A percentile compares a stretch with the other conserved stretches of the same genome.
phyloP scores from a whole-genome alignment of 2,888 invertebrate species.

The Melangyna quadrimaculata region DNA sequence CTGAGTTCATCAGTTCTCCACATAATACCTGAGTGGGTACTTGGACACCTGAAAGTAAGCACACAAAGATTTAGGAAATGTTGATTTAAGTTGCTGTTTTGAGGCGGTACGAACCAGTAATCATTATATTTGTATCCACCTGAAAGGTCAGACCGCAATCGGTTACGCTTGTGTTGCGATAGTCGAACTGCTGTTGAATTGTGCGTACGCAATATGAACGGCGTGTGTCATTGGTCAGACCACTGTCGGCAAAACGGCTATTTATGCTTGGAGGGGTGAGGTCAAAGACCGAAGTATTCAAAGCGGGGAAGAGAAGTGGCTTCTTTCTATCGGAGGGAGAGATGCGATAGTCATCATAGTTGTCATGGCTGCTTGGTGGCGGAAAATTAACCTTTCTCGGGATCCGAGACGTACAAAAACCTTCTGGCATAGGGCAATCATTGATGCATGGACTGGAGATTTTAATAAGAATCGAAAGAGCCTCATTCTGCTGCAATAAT shows the following conservation, averaged over 20 bases:
- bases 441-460: slow-evolving; percentile 87
- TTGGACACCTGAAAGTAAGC: slow-evolving; percentile 83
- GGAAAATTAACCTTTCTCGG: slow-evolving; percentile 76
- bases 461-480: slow-evolving; percentile 91
- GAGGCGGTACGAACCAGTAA: slow-evolving; percentile 83
- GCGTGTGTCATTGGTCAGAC: slow-evolving; percentile 80
- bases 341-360: slow-evolving; percentile 50
- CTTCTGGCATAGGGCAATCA: slow-evolving; percentile 87
- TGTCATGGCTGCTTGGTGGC: slow-evolving; percentile 45
- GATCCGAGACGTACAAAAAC: slow-evolving; percentile 84
- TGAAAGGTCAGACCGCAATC: slow-evolving; percentile 91
- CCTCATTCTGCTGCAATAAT: slow-evolving; percentile 89
- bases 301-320: slow-evolving; percentile 75
- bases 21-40: slow-evolving; percentile 87
- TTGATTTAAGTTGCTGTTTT: slow-evolving; percentile 74
- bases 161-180: slow-evolving; percentile 88
- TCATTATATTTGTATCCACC: slow-evolving; percentile 90
- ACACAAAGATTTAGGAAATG: not conserved
- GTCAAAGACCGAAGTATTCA: slow-evolving; percentile 81
- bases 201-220: slow-evolving; percentile 88
- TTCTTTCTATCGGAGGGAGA: slow-evolving; percentile 56
- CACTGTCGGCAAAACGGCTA: slow-evolving; percentile 44
- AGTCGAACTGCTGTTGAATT: slow-evolving; percentile 86
- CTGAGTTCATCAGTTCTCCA: slow-evolving; percentile 79
- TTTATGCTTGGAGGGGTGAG: slow-evolving; percentile 78